A percentile compares a stretch with the other conserved stretches of the same genome.
Evolutionary conservation across 1,140 invertebrate species (phyloP).

Genomic region (Drosophila oshimai): DNA sequence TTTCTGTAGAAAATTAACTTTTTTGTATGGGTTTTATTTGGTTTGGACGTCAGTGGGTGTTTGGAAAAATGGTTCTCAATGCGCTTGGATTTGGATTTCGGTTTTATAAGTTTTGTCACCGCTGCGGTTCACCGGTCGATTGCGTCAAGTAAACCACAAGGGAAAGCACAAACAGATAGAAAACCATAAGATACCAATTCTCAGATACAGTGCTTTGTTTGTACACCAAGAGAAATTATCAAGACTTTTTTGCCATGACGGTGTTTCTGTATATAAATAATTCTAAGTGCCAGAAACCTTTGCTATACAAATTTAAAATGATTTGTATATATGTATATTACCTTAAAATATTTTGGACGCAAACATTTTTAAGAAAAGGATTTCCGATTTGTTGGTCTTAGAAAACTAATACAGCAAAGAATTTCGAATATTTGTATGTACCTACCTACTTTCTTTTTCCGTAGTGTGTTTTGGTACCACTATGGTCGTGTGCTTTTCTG

Average conservation of each 20-base stretch:
- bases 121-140: conserved; percentile 49
- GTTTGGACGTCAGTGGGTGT: conserved; percentile 33
- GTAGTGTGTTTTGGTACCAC: neutral
- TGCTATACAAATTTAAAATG: no score
- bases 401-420: no score
- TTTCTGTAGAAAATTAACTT: conserved; percentile 15
- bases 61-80: conserved; percentile 41
- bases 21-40: conserved; percentile 4
- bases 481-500: conserved; percentile 18
- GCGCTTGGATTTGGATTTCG: conserved; percentile 37
- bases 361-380: no score
- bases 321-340: no score
- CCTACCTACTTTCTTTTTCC: no score
- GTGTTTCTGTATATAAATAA: neutral
- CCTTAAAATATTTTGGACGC: no score
- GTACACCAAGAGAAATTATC: neutral
- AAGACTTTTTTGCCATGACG: neutral
- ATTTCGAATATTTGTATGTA: no score
- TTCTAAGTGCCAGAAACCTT: no score
- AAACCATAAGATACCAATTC: conserved; percentile 24
- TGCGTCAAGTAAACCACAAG: conserved; percentile 64
- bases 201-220: conserved; percentile 5
- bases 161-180: conserved; percentile 11
- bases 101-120: conserved; percentile 50
- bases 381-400: no score